These are phyloP conservation scores for Megalopta genalis DNA, from an alignment of 1,140 invertebrate species.

Conservation along the genomic window DNA sequence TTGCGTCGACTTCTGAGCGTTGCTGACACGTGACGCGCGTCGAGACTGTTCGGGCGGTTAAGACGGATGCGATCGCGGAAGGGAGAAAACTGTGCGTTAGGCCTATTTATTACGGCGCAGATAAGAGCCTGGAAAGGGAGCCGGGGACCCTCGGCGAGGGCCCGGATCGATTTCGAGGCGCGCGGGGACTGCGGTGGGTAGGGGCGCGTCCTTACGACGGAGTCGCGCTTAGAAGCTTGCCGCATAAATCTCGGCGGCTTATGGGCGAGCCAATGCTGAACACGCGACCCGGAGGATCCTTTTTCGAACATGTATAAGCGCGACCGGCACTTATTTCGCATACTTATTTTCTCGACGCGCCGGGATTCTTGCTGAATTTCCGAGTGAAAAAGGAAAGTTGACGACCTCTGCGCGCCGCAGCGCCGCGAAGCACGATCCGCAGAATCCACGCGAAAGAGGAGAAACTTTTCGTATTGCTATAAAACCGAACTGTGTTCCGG, in stretches of 20 bases:
- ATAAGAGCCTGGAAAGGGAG: neutral
- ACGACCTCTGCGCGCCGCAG: neutral
- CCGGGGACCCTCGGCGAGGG: neutral
- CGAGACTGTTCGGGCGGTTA: too few species aligned
- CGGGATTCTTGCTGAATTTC: constrained; percentile 23
- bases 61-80: neutral
- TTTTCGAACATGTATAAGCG: constrained; percentile 25
- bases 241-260: constrained; percentile 38
- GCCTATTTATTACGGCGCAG: neutral
- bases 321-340: constrained; percentile 6
- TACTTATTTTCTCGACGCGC: constrained; percentile 10
- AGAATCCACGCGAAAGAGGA: neutral
- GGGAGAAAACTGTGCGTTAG: neutral
- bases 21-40: too few species aligned
- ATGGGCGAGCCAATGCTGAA: constrained; percentile 21
- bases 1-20: too few species aligned
- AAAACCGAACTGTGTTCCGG: neutral
- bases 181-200: neutral
- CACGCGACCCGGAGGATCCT: constrained; percentile 21
- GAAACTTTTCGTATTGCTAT: neutral
- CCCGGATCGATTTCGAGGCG: constrained; percentile 1
- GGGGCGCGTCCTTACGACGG: neutral
- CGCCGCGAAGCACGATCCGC: too few species aligned
- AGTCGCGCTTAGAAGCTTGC: constrained; percentile 15
- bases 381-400: constrained; percentile 4